Percentiles rank a stretch among this genome's conserved stretches.
Conservation (phyloP, 2,797 vertebrate species). For the Scarus forsteni region DNA sequence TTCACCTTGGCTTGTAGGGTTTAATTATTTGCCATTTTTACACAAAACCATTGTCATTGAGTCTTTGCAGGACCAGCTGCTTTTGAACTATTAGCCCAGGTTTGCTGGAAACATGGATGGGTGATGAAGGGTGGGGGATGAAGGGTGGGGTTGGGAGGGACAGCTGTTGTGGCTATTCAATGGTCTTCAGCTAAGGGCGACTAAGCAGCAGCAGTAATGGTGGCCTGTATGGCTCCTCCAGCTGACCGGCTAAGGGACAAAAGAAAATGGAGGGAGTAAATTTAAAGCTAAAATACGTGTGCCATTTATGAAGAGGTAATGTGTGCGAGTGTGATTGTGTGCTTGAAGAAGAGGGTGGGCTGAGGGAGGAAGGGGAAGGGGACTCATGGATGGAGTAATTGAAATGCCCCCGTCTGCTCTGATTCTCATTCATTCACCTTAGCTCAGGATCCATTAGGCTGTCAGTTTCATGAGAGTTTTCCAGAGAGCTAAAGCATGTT, state of each 20-base stretch:
- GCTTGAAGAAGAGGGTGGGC: slow-evolving; percentile 1
- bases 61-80: slow-evolving; percentile 58
- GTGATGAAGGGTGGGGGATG: background rate
- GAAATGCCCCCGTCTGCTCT: slow-evolving; percentile 53
- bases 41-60: slow-evolving; percentile 29
- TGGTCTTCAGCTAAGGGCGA: slow-evolving; percentile 79
- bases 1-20: background rate
- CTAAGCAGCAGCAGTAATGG: slow-evolving; percentile 59
- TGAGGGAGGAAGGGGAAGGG: slow-evolving; percentile 57
- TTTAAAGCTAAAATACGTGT: slow-evolving; percentile 38
- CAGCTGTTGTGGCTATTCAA: slow-evolving; percentile 79
- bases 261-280: slow-evolving; percentile 59
- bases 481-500: slow-evolving; percentile 39
- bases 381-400: slow-evolving; percentile 55
- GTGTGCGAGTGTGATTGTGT: slow-evolving; percentile 19
- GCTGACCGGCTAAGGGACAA: slow-evolving; percentile 64
- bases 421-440: slow-evolving; percentile 61
- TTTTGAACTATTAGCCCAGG: slow-evolving; percentile 60
- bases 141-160: slow-evolving; percentile 25
- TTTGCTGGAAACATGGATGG: slow-evolving; percentile 33
- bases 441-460: slow-evolving; percentile 36
- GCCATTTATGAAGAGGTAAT: slow-evolving; percentile 70
- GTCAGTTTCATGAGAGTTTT: slow-evolving; percentile 26
- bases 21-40: background rate
- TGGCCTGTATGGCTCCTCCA: slow-evolving; percentile 59